phyloP scores from a whole-genome alignment of 2,797 vertebrate species.

The Aselliscus stoliczkanus region DNA sequence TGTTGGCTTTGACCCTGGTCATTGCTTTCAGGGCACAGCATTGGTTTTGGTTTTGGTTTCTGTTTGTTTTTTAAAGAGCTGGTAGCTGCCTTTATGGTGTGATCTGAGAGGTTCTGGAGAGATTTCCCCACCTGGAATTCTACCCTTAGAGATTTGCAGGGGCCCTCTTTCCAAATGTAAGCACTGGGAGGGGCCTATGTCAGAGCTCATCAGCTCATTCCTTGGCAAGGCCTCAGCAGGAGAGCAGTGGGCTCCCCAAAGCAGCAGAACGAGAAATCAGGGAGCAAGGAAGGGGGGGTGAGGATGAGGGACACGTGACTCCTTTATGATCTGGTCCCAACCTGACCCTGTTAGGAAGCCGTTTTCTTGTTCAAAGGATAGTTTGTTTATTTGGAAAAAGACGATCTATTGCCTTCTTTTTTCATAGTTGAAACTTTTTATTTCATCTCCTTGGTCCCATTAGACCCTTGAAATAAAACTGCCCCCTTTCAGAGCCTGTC shows the following conservation, averaged over 20 bases:
- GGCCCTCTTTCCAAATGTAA: background rate
- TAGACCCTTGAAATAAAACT: constrained; percentile 56
- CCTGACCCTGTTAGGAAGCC: constrained; percentile 13
- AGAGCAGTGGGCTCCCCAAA: background rate
- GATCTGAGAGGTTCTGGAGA: background rate
- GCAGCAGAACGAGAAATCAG: background rate
- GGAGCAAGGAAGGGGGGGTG: background rate
- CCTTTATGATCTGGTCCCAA: background rate
- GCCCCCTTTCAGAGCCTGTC: constrained; percentile 48
- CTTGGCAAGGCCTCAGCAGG: background rate
- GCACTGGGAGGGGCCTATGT: background rate
- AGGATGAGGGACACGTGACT: background rate
- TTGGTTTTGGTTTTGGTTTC: background rate
- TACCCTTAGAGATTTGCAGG: background rate
- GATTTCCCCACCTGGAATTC: background rate
- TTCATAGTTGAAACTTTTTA: constrained; percentile 39
- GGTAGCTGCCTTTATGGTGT: background rate
- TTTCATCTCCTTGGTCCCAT: constrained; percentile 48
- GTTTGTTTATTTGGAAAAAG: constrained; percentile 62
- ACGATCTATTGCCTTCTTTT: background rate
- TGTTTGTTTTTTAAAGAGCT: background rate
- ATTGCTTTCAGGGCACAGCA: background rate
- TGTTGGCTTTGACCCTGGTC: background rate
- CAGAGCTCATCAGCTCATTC: background rate
- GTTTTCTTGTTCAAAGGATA: constrained; percentile 63